Evolutionary conservation across 2,888 invertebrate species (phyloP).

Genomic region (Lydus trimaculatus): DNA sequence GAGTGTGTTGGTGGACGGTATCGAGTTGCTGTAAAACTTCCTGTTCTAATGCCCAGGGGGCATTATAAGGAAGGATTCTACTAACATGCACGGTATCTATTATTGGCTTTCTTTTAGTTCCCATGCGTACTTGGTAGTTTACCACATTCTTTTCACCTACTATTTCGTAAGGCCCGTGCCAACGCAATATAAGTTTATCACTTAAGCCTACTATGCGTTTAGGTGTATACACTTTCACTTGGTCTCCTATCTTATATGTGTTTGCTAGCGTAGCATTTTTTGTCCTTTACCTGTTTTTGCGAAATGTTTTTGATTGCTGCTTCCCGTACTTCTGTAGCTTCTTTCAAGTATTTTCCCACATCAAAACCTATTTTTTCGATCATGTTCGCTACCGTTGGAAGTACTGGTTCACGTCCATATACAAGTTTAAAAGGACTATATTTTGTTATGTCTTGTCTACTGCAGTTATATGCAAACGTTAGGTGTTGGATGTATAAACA

Average conservation of each 20-base stretch:
- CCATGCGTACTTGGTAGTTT: constrained; percentile 28
- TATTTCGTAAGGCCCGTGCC: constrained; percentile 39
- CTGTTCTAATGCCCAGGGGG: not conserved
- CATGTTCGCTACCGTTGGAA: constrained; percentile 35
- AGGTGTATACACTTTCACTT: constrained; percentile 40
- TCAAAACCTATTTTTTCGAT: not conserved
- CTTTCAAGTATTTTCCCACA: constrained; percentile 7
- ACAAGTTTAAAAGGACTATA: constrained; percentile 32
- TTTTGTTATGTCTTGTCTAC: constrained; percentile 36
- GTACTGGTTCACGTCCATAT: constrained; percentile 35
- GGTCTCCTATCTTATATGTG: constrained; percentile 36
- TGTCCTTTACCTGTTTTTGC: constrained; percentile 32
- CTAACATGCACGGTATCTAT: not conserved
- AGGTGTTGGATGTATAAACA: constrained; percentile 30
- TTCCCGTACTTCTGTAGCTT: constrained; percentile 16
- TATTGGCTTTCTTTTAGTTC: not conserved
- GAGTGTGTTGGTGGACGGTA: too few relatives aligned
- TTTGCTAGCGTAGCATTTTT: constrained; percentile 37
- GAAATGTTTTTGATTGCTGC: constrained; percentile 35
- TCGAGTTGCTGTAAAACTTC: too few relatives aligned
- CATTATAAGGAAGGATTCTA: not conserved
- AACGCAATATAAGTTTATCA: constrained; percentile 38
- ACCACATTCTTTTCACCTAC: constrained; percentile 31
- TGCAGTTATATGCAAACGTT: constrained; percentile 40
- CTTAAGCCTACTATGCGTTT: constrained; percentile 37